Conservation (phyloP, 2,113 vertebrate species). For the Eudyptes chrysolophus region DNA sequence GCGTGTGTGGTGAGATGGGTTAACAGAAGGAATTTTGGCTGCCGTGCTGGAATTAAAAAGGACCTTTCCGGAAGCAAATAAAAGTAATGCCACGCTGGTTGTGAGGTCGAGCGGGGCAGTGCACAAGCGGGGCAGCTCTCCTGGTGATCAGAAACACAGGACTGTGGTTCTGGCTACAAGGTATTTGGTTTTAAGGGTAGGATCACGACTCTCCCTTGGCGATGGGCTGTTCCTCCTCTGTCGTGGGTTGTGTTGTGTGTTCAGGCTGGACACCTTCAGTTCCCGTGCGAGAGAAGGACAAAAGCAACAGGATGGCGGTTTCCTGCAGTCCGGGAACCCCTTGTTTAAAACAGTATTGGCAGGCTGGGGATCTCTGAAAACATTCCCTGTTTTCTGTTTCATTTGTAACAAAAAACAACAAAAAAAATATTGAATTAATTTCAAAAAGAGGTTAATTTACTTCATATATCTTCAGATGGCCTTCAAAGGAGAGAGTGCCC, state of each 20-base stretch:
- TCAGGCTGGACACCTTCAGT: not conserved
- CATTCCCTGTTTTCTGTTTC: not conserved
- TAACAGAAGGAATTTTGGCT: not conserved
- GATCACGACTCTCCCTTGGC: not conserved
- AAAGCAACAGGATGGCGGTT: not conserved
- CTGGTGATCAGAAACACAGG: not conserved
- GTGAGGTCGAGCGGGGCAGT: not conserved
- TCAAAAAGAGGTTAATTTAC: not conserved
- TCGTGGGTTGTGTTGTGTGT: not conserved
- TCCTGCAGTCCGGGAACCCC: not conserved
- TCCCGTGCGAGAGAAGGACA: not conserved
- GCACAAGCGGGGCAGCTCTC: not conserved
- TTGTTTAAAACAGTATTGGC: not conserved
- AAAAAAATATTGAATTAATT: fast-evolving
- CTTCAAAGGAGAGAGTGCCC: not conserved
- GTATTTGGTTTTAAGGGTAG: not conserved
- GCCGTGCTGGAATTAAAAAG: not conserved
- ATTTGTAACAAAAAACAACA: not conserved
- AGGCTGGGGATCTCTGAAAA: not conserved
- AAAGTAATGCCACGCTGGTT: too few species aligned
- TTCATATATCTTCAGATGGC: not conserved
- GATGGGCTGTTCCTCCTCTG: not conserved
- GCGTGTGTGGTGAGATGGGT: not conserved
- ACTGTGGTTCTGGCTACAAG: not conserved
- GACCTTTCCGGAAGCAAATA: not conserved